phyloP scores from a whole-genome alignment of 2,797 vertebrate species.

The Danio tinwini region DNA sequence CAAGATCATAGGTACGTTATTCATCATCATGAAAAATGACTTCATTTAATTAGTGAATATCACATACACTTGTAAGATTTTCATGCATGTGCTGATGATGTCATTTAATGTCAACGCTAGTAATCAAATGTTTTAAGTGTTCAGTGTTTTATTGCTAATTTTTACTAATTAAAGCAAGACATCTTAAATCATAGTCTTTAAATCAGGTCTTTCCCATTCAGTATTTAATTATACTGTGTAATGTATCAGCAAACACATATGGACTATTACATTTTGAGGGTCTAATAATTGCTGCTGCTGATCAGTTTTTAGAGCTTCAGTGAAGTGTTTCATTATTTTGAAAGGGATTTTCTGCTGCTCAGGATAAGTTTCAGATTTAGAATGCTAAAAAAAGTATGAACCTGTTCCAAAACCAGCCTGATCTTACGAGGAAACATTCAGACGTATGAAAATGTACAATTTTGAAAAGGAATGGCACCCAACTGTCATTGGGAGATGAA shows the following conservation, averaged over 20 bases:
- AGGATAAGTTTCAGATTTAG: neutral
- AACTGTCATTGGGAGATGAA: too few species aligned
- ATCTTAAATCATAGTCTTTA: too few species aligned
- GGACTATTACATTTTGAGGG: neutral
- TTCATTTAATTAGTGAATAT: slow-evolving; percentile 18
- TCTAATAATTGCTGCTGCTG: neutral
- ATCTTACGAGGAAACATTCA: too few species aligned
- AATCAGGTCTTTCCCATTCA: neutral
- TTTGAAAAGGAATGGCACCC: too few species aligned
- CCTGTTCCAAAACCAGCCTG: neutral
- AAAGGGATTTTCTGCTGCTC: neutral
- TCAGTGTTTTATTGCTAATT: neutral
- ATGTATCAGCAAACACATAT: slow-evolving; percentile 12
- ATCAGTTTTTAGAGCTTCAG: neutral
- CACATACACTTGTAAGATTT: slow-evolving; percentile 3
- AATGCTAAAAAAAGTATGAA: neutral
- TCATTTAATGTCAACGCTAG: neutral
- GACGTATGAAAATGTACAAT: too few species aligned
- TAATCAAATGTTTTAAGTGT: neutral
- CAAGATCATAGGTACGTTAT: slow-evolving; percentile 23
- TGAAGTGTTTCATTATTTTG: neutral
- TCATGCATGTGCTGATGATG: neutral
- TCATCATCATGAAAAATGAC: slow-evolving; percentile 11
- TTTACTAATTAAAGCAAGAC: neutral
- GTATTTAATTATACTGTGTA: slow-evolving; percentile 5